Base-by-base conservation (phyloP, 2,797 vertebrate species). In the Phylloscopus collybita region DNA sequence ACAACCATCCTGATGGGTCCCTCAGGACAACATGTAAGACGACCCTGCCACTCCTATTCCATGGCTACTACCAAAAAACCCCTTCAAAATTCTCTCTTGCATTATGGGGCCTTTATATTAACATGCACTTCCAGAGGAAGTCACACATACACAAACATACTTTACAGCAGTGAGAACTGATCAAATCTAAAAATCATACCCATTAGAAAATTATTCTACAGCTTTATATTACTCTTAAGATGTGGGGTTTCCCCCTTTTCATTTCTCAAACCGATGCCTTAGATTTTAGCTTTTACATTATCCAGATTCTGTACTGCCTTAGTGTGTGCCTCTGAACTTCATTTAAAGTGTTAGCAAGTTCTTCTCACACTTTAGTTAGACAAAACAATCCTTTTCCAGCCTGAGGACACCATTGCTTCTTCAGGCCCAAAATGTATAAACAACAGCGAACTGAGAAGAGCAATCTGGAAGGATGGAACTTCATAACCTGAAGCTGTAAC, bases 361-460 rank as follows among this genome's bases (percentile, higher is more conserved):
- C 51, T 38, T 14, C 7, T 47, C 18, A 10, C 11, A 47, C 4
- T 26, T 32, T 47, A 56, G 11, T 47, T 3, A 13, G 13, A 66
- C 13, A 47, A 38, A 56, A 26, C 8, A 56, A 47, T 47, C 4
- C 27, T 66, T 56, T 56, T 56, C 42, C 42, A 66, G 5, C 11
- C 10, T 6, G 38, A 47, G 13, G 21, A 13, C 27, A 47, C 11
- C 1, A 1, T 57, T 80, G 11, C 11, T 47, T 14, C 22, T 27
- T 56, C 6, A 5, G n/a, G 27, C 7, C 21, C 42, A 47, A 38
- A 66, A 38, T 5, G 13, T 21, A 5, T 2, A 30, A 78, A 79
- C 29, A 40, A 2, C 27, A 47, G n/a, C 0, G 0, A 32, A 47
- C 1, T 26, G 40, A 32, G 32, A 22, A 38, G 13, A 47, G 27